Conservation (phyloP, 2,113 vertebrate genomes). For the Sturnus vulgaris region DNA sequence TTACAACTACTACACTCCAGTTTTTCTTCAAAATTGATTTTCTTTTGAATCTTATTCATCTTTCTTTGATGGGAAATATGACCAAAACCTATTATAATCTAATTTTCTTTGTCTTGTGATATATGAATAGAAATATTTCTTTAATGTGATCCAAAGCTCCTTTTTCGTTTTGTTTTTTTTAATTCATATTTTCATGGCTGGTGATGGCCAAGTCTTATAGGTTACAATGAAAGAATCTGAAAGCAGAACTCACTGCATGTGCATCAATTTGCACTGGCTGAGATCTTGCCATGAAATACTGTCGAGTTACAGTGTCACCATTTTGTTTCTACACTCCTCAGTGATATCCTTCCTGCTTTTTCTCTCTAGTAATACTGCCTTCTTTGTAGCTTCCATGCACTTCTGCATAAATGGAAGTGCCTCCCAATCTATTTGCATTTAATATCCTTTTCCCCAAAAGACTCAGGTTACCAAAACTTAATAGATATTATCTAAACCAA, state of each 20-base stretch:
- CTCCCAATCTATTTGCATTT: not conserved
- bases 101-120: not conserved
- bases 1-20: not conserved
- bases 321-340: not conserved
- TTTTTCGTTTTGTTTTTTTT: not conserved
- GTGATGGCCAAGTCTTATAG: not conserved
- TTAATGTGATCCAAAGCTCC: not conserved
- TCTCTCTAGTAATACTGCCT: not conserved
- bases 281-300: not conserved
- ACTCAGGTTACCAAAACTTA: not conserved
- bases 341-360: not conserved
- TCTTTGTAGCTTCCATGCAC: not conserved
- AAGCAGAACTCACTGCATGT: not conserved
- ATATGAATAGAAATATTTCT: not conserved
- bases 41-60: not conserved
- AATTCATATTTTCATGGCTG: not conserved
- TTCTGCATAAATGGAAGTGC: not conserved
- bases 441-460: not conserved
- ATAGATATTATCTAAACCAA: not conserved
- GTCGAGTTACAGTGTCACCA: accelerated
- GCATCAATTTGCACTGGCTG: not conserved
- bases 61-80: not conserved
- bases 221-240: not conserved
- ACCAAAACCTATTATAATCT: not conserved
- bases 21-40: not conserved